These are phyloP conservation scores for Drosophila fungiperda DNA, from an alignment of 2,888 invertebrate species.

Conservation along the genomic window DNA sequence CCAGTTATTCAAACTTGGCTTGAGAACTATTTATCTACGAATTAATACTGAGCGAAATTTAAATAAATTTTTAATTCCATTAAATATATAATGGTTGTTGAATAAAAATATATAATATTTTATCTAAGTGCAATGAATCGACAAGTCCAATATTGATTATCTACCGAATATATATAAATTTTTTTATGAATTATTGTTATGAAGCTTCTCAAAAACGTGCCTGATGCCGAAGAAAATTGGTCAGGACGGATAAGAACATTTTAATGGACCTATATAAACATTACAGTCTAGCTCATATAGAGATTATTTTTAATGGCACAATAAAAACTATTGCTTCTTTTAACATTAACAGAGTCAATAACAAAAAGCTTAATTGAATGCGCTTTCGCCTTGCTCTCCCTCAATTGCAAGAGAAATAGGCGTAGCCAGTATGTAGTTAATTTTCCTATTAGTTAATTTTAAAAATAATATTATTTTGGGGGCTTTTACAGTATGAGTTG, in stretches of 20 bases:
- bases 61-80: neutral
- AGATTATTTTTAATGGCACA: neutral
- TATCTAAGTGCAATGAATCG: neutral
- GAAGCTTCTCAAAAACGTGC: neutral
- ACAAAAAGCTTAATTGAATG: neutral
- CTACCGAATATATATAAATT: neutral
- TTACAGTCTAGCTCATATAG: neutral
- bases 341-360: neutral
- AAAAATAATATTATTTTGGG: too few species aligned
- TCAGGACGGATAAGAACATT: neutral
- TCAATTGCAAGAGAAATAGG: neutral
- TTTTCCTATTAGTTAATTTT: neutral
- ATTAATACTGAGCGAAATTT: neutral
- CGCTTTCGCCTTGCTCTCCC: neutral
- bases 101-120: neutral
- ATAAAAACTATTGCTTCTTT: neutral
- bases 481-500: neutral
- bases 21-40: conserved; percentile 85
- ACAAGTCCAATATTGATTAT: neutral
- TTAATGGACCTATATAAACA: neutral
- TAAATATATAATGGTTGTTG: neutral
- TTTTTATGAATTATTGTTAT: neutral
- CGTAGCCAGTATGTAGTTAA: neutral
- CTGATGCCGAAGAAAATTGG: neutral
- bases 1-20: conserved; percentile 91